Evolutionary conservation across 1,140 invertebrate genomes (phyloP).

Genomic region (Protaetia brevitarsis): DNA sequence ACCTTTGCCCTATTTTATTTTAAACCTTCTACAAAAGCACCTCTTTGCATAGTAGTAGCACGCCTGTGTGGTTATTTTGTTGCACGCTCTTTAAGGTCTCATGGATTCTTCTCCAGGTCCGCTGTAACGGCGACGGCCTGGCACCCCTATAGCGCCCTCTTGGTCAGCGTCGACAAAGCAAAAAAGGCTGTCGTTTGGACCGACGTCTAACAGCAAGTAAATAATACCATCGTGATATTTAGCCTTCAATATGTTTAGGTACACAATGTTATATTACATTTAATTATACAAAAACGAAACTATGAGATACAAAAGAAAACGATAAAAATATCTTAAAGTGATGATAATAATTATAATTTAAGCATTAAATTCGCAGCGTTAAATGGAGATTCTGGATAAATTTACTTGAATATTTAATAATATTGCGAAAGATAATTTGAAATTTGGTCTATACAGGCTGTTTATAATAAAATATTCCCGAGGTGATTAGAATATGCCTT

Average conservation of each 20-base stretch:
- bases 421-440: no score
- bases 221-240: conserved; percentile 10
- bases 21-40: no score
- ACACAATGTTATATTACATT: neutral
- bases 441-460: no score
- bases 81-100: conserved; percentile 41
- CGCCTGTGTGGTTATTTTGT: conserved; percentile 29
- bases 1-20: no score
- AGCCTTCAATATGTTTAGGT: neutral
- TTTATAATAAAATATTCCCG: no score
- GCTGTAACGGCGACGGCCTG: conserved; percentile 88
- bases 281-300: neutral
- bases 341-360: neutral
- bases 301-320: neutral
- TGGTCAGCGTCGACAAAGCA: conserved; percentile 85
- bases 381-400: neutral
- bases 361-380: neutral
- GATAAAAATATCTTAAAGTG: neutral
- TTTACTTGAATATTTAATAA: no score
- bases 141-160: conserved; percentile 79
- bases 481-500: no score
- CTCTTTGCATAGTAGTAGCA: neutral
- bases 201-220: conserved; percentile 24
- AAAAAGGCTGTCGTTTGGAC: conserved; percentile 86
- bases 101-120: conserved; percentile 60